A percentile compares a stretch with the other conserved stretches of the same genome.
Evolutionary conservation across 1,140 invertebrate genomes (phyloP).

Genomic region (Brachionus rotundiformis): DNA sequence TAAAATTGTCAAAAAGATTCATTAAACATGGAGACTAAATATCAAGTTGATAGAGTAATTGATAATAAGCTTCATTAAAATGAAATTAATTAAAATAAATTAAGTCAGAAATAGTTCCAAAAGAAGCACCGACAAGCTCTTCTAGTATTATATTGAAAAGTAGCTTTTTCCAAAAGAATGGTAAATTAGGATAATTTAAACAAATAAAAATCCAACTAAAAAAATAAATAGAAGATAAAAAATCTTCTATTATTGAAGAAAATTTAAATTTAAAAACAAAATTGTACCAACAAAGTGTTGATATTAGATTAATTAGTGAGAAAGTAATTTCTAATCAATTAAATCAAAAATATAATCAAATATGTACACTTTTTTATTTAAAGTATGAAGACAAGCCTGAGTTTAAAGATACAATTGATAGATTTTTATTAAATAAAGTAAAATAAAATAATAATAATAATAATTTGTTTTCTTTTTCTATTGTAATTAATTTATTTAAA

Average conservation of each 20-base stretch:
- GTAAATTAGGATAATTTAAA: no score
- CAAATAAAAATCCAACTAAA: no score
- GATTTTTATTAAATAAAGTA: slow-evolving; percentile 35
- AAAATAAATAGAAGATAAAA: neutral
- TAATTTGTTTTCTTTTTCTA: no score
- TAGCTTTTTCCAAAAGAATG: no score
- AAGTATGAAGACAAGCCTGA: slow-evolving; percentile 15
- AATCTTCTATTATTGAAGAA: neutral
- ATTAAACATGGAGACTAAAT: no score
- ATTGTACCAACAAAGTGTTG: neutral
- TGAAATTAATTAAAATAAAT: no score
- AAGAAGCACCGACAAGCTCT: no score
- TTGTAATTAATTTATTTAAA: neutral
- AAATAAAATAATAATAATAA: neutral
- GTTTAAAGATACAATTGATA: slow-evolving; percentile 3
- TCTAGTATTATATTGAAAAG: no score
- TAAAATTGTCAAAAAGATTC: no score
- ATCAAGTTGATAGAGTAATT: no score
- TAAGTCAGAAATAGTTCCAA: no score
- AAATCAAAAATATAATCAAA: neutral
- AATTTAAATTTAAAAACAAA: slow-evolving; percentile 28
- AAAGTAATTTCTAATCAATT: slow-evolving; percentile 23
- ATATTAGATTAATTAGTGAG: neutral
- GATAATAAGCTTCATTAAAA: no score
- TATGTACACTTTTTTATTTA: neutral